Percentiles rank a stretch among this genome's conserved stretches.
phyloP scores from a whole-genome alignment of 2,113 vertebrate genomes.

The Trachemys scripta region DNA sequence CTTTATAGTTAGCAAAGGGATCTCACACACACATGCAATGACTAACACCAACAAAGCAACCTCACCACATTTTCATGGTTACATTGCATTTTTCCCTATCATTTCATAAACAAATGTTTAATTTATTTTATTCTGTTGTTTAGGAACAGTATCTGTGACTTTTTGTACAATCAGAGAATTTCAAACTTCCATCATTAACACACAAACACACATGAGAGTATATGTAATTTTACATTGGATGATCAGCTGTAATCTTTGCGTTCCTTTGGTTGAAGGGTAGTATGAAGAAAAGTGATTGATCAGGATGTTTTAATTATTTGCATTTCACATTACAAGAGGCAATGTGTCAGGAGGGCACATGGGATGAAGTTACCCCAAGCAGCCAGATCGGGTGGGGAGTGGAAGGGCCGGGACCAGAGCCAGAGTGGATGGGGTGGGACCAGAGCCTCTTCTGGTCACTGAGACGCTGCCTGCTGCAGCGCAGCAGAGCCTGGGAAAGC shows the following conservation, averaged over 20 bases:
- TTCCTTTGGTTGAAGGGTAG: background rate
- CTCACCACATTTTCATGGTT: background rate
- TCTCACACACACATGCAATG: fast-evolving
- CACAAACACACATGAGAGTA: background rate
- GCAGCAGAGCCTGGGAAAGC: too few relatives aligned
- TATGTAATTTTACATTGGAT: background rate
- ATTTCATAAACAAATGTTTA: background rate
- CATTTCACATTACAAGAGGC: background rate
- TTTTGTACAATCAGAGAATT: background rate
- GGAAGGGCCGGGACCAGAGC: too few relatives aligned
- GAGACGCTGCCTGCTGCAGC: too few relatives aligned
- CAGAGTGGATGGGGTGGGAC: too few relatives aligned
- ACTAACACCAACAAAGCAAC: background rate
- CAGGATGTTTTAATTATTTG: background rate
- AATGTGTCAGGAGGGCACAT: too few relatives aligned
- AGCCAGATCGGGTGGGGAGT: too few relatives aligned
- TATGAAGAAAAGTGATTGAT: background rate
- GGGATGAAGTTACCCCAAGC: too few relatives aligned
- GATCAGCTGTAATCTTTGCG: background rate
- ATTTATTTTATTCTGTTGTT: background rate
- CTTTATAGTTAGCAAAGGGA: background rate
- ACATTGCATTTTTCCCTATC: background rate
- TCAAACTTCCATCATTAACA: background rate
- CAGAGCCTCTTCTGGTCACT: too few relatives aligned
- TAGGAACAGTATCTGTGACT: background rate